phyloP scores from a whole-genome alignment of 2,113 vertebrate species.

The Ailurus styani region DNA sequence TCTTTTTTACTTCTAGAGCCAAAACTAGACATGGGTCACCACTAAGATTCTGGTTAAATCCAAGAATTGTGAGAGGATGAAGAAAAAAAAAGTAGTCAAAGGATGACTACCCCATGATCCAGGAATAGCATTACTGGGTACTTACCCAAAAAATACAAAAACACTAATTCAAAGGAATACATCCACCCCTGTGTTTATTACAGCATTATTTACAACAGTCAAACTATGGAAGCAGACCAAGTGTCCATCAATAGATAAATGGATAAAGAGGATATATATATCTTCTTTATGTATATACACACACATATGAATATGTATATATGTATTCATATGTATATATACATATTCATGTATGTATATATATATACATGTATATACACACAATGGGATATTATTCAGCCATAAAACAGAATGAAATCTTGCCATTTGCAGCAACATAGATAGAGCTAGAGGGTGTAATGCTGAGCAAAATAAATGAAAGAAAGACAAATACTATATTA shows the following conservation, averaged over 20 bases:
- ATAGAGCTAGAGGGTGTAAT: not conserved
- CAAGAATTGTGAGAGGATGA: not conserved
- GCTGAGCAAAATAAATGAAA: not conserved
- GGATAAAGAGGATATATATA: not conserved
- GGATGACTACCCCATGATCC: not conserved
- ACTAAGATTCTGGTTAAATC: not conserved
- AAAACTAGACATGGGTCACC: not conserved
- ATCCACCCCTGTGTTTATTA: not conserved
- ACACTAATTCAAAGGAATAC: not conserved
- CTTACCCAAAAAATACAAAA: not conserved
- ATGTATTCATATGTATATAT: no score
- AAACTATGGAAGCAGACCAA: not conserved
- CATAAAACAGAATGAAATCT: not conserved
- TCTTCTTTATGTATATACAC: not conserved
- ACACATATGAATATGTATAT: not conserved
- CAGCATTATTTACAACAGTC: not conserved
- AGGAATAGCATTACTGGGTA: not conserved
- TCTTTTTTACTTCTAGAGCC: slow-evolving; percentile 24
- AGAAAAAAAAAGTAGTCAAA: not conserved
- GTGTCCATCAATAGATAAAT: not conserved
- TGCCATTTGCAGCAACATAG: not conserved
- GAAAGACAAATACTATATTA: not conserved
- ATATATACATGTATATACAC: not conserved
- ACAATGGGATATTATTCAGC: not conserved
- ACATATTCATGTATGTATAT: no score